A percentile compares a stretch with the other conserved stretches of the same genome.
Conservation (phyloP, 2,888 invertebrate genomes). For the Apamea anceps region DNA sequence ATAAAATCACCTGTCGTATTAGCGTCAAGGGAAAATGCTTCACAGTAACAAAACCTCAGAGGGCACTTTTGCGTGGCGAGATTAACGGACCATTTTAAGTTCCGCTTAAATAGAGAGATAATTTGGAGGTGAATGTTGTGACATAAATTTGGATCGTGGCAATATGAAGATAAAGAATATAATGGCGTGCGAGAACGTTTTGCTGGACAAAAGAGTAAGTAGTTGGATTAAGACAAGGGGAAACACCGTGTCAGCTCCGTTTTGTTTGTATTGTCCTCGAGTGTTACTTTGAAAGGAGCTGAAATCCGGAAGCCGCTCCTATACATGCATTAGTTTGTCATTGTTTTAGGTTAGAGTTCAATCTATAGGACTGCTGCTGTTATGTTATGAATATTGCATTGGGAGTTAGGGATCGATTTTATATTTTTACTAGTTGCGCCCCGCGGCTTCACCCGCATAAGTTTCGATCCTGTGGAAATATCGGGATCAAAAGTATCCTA, state of each 20-base stretch:
- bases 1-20: conserved; percentile 77
- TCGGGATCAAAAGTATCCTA: no score
- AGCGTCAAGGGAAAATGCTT: conserved; percentile 64
- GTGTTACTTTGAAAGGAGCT: conserved; percentile 45
- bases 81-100: conserved; percentile 71
- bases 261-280: conserved; percentile 68
- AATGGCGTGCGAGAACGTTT: conserved; percentile 64
- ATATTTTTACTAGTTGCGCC: no score
- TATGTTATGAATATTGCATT: conserved; percentile 73
- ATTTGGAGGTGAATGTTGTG: conserved; percentile 69
- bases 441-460: no score
- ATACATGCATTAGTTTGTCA: conserved; percentile 54
- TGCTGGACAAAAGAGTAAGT: conserved; percentile 76
- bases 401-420: conserved; percentile 71
- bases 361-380: conserved; percentile 65
- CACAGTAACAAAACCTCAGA: conserved; percentile 63
- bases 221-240: conserved; percentile 79
- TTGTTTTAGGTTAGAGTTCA: conserved; percentile 55
- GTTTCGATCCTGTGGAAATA: no score
- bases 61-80: conserved; percentile 64
- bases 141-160: conserved; percentile 68
- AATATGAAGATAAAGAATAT: conserved; percentile 64
- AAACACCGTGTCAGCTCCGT: conserved; percentile 77
- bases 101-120: conserved; percentile 81
- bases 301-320: conserved; percentile 66